Evolutionary conservation across 1,140 invertebrate genomes (phyloP), one percentile per base, ranked within the genome.

Genomic region (Parapsyche elsis): DNA sequence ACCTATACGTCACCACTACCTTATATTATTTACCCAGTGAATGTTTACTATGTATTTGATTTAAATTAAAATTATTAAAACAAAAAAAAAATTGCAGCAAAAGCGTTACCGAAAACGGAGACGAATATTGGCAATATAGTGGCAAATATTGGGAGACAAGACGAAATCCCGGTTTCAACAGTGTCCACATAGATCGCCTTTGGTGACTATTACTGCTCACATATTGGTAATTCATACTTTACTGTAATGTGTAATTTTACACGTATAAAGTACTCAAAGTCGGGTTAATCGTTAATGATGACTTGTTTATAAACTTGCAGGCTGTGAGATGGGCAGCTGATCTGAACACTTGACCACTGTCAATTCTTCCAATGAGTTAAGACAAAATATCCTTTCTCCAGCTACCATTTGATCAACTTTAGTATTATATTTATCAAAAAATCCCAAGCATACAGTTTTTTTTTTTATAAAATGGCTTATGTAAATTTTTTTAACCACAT

Each of bases 61-160:
- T 38, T 38, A 38, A 38, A 38, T 7, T 38, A 38, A 38, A 38
- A 73, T 71, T 46, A 64, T 75, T 19, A 79, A 70, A 57, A 38
- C 7, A 38, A 38, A 7, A 4, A n/a, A 38, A 38, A 80, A 80
- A 64, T 83, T 80, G 10, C 79, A 84, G 84, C 44, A 84, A 84
- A 81, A 80, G 9, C 44, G 61, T 78, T 12, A 80, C 59, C n/a
- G 78, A 83, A 70, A 86, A 87, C 61, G 88, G 89, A 14, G 90
- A 91, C 78, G 93, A 94, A 81, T 84, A 84, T 4, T 94, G 92
- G 90, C 89, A 91, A 78, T 94, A 91, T 85, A 92, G 88, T 71
- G 88, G 90, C 45, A 91, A 91, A 81, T 91, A 91, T 82, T 91
- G 91, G 91, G 90, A 91, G 30, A 79, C 82, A 26, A 83, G 89